A percentile compares a stretch with the other conserved stretches of the same genome.
phyloP scores from a whole-genome alignment of 2,888 invertebrate species.

The Deladenus siricidicola region DNA sequence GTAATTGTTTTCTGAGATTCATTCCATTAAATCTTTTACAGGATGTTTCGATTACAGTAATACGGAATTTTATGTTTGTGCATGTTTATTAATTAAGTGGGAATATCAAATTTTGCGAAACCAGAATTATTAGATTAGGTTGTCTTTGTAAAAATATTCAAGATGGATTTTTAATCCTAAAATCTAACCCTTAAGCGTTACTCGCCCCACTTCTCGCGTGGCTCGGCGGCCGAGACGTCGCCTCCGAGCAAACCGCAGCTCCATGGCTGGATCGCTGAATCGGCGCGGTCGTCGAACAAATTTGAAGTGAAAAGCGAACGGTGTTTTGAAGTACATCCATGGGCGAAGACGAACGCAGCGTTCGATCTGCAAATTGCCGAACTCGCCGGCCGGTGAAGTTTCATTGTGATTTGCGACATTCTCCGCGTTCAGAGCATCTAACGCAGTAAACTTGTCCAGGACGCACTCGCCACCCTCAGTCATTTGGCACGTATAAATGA shows the following conservation, averaged over 20 bases:
- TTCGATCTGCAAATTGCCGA: neutral
- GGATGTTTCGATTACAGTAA: no score
- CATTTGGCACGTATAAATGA: constrained; percentile 19
- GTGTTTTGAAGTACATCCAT: constrained; percentile 1
- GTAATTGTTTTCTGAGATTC: no score
- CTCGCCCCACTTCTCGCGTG: constrained; percentile 8
- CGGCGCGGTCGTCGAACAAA: constrained; percentile 13
- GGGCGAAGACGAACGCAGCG: neutral
- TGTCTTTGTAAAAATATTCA: no score
- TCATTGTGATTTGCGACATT: neutral
- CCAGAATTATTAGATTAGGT: no score
- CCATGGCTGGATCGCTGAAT: constrained; percentile 2
- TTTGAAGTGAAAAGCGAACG: constrained; percentile 15
- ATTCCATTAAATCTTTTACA: no score
- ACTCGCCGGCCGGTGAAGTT: no score
- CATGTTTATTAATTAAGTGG: no score
- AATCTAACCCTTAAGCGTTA: constrained; percentile 2
- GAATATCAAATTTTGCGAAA: no score
- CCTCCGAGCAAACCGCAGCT: constrained; percentile 3
- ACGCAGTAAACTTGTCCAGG: constrained; percentile 13
- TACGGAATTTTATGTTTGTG: no score
- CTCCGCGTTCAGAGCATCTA: neutral
- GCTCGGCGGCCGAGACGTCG: constrained; percentile 13
- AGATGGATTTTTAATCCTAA: no score
- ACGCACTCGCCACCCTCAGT: constrained; percentile 14